These are phyloP conservation scores for Drosophila histrio DNA, from an alignment of 2,888 invertebrate genomes.

Conservation along the genomic window DNA sequence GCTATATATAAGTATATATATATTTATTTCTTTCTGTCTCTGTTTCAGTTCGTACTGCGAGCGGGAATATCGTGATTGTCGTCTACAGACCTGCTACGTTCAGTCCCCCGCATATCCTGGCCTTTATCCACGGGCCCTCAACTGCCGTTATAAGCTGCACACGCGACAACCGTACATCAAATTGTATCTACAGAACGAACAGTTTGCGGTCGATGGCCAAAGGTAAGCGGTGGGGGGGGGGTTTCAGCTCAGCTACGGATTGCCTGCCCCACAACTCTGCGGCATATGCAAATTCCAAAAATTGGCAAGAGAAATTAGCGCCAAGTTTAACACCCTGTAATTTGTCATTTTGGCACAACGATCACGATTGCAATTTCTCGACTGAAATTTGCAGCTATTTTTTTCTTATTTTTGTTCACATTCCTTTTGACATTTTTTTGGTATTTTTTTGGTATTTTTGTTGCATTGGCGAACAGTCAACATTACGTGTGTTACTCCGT, in stretches of 20 bases:
- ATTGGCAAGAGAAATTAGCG: slow-evolving; percentile 71
- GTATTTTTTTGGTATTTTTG: neutral
- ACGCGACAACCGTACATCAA: slow-evolving; percentile 95
- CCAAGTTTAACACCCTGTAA: slow-evolving; percentile 80
- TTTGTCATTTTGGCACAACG: slow-evolving; percentile 82
- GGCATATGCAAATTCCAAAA: slow-evolving; percentile 57
- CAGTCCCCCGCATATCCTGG: slow-evolving; percentile 97
- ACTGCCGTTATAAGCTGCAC: slow-evolving; percentile 95
- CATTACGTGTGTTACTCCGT: slow-evolving; percentile 40
- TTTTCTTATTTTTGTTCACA: neutral
- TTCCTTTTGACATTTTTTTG: neutral
- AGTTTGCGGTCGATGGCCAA: slow-evolving; percentile 96
- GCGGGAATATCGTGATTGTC: slow-evolving; percentile 93
- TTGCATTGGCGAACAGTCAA: slow-evolving; percentile 37
- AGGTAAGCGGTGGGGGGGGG: slow-evolving; percentile 84
- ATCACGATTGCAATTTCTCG: slow-evolving; percentile 49
- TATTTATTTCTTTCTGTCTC: slow-evolving; percentile 1
- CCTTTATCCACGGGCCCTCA: slow-evolving; percentile 94
- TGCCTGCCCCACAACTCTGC: neutral
- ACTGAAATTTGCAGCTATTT: slow-evolving; percentile 16
- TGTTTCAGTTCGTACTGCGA: slow-evolving; percentile 92
- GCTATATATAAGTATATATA: neutral
- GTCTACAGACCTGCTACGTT: slow-evolving; percentile 96
- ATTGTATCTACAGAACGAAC: slow-evolving; percentile 95
- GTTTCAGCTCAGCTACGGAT: neutral